These are phyloP conservation scores for Thymelicus acteon DNA, from an alignment of 2,888 invertebrate genomes.

Conservation along the genomic window DNA sequence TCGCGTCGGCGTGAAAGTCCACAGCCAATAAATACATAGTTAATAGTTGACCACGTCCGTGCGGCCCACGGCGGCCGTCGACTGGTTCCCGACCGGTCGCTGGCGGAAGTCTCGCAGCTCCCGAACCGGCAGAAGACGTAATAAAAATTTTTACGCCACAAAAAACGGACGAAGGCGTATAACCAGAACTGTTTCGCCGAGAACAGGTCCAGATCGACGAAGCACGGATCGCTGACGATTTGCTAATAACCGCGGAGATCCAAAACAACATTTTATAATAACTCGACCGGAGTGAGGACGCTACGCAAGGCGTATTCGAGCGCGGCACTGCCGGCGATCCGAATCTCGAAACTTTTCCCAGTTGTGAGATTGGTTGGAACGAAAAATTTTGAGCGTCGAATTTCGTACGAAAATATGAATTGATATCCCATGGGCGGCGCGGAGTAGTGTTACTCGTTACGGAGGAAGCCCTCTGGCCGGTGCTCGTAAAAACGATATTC, in stretches of 20 bases:
- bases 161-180: conserved; percentile 15
- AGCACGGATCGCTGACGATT: conserved; percentile 13
- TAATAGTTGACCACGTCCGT: not conserved
- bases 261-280: conserved; percentile 22
- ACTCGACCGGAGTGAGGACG: not conserved
- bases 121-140: conserved; percentile 13
- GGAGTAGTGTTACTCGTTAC: conserved; percentile 33
- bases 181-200: conserved; percentile 28
- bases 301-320: conserved; percentile 7
- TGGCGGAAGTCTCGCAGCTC: conserved; percentile 24
- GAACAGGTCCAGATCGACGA: conserved; percentile 15
- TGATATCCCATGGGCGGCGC: conserved; percentile 33
- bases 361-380: conserved; percentile 27
- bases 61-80: conserved; percentile 15
- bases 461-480: conserved; percentile 28
- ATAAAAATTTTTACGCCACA: conserved; percentile 22
- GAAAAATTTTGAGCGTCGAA: conserved; percentile 32
- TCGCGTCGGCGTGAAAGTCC: conserved; percentile 19
- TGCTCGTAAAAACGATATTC: conserved; percentile 57
- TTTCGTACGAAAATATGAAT: conserved; percentile 32
- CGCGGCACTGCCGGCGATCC: conserved; percentile 24
- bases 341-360: conserved; percentile 7
- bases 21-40: conserved; percentile 25
- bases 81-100: conserved; percentile 24
- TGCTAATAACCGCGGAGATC: conserved; percentile 17